Conservation (phyloP, 1,140 invertebrate genomes). For the Drosophila saltans region DNA sequence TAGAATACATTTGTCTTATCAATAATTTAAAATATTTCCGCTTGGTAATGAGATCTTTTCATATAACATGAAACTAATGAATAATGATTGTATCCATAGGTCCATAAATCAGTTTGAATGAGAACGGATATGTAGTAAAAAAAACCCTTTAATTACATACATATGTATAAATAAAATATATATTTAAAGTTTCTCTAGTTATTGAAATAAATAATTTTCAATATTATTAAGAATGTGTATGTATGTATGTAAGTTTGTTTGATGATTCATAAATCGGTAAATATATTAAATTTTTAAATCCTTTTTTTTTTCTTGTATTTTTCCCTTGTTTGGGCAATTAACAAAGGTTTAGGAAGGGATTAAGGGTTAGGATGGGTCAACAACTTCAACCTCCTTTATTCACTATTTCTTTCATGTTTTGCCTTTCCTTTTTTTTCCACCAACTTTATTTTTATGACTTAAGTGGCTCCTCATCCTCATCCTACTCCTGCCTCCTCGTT, state of each 20-base stretch:
- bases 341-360: neutral
- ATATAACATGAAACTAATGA: constrained; percentile 1
- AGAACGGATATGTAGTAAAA: neutral
- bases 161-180: too few species aligned
- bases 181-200: too few species aligned
- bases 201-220: too few species aligned
- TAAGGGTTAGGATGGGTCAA: neutral
- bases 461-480: constrained; percentile 53
- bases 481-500: neutral
- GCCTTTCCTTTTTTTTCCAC: constrained; percentile 24
- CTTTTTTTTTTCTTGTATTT: too few species aligned
- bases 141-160: too few species aligned
- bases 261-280: neutral
- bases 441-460: constrained; percentile 77
- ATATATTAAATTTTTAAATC: too few species aligned
- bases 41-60: constrained; percentile 49
- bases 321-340: neutral
- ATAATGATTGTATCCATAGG: neutral
- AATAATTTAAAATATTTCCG: constrained; percentile 62
- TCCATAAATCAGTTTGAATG: neutral
- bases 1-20: constrained; percentile 50
- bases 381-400: neutral
- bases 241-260: too few species aligned
- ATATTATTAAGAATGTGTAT: too few species aligned
- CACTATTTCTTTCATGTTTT: constrained; percentile 21